Percentiles rank a stretch among this genome's conserved stretches.
phyloP scores from a whole-genome alignment of 2,888 invertebrate species.

The Volucella inflata region DNA sequence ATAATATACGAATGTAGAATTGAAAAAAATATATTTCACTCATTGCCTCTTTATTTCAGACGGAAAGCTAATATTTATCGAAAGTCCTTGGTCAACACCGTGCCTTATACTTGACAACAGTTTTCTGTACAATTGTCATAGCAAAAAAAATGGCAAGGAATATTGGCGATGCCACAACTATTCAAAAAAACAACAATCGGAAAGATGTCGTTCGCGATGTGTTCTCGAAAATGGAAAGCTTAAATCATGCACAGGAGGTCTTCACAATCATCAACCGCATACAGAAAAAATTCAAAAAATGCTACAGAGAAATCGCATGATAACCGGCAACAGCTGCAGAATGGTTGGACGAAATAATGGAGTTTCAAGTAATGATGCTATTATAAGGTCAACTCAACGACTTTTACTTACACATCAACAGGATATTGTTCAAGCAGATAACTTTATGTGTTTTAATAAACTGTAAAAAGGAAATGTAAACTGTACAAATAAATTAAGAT shows the following conservation, averaged over 20 bases:
- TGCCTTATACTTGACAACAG: slow-evolving; percentile 82
- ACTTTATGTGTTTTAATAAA: slow-evolving; percentile 64
- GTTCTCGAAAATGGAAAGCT: slow-evolving; percentile 83
- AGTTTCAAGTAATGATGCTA: slow-evolving; percentile 6
- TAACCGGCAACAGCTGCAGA: slow-evolving; percentile 24
- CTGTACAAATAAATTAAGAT: slow-evolving; percentile 35
- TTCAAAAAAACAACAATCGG: slow-evolving; percentile 82
- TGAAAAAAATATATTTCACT: slow-evolving; percentile 56
- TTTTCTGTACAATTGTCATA: slow-evolving; percentile 83
- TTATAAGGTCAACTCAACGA: slow-evolving; percentile 21
- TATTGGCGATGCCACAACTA: slow-evolving; percentile 84
- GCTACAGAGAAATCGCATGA: slow-evolving; percentile 80
- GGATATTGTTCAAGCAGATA: slow-evolving; percentile 38
- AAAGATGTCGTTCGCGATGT: slow-evolving; percentile 83
- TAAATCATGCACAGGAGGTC: slow-evolving; percentile 82
- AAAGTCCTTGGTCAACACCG: slow-evolving; percentile 84
- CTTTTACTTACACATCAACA: slow-evolving; percentile 43
- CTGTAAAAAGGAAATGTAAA: slow-evolving; percentile 49
- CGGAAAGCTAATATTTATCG: slow-evolving; percentile 81
- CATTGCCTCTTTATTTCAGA: slow-evolving; percentile 74
- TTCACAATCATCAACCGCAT: slow-evolving; percentile 83
- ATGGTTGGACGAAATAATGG: slow-evolving; percentile 19
- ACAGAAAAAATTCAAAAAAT: slow-evolving; percentile 83
- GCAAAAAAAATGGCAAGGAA: slow-evolving; percentile 83
- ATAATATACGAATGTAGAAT: slow-evolving; percentile 13